Conservation (phyloP, 1,140 invertebrate species). For the Drosophila novamexicana region DNA sequence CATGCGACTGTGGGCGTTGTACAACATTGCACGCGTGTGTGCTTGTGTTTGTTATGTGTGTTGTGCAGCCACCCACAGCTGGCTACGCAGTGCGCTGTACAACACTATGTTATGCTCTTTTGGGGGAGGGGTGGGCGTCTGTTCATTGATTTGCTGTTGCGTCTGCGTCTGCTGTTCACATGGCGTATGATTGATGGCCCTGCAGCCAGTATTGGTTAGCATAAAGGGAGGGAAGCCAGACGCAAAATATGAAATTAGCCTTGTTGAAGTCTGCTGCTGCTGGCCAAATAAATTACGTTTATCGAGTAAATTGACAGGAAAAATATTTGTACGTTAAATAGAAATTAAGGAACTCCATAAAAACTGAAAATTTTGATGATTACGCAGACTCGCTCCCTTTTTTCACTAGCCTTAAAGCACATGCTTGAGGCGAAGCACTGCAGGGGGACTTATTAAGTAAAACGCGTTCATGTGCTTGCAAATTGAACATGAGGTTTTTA, state of each 20-base stretch:
- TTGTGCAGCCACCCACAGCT: slow-evolving; percentile 36
- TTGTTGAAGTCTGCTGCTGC: slow-evolving; percentile 25
- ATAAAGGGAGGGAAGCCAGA: slow-evolving; percentile 9
- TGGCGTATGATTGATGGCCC: slow-evolving; percentile 80
- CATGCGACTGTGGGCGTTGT: slow-evolving; percentile 48
- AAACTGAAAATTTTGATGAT: slow-evolving; percentile 1
- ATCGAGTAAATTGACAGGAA: slow-evolving; percentile 66
- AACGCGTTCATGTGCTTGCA: slow-evolving; percentile 3
- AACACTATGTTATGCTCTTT: slow-evolving; percentile 12
- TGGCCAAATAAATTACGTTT: slow-evolving; percentile 64
- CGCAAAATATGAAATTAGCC: slow-evolving; percentile 68
- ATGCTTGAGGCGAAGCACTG: slow-evolving; percentile 2
- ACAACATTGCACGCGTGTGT: slow-evolving; percentile 13
- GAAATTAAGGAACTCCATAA: slow-evolving; percentile 54
- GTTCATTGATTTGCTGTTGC: slow-evolving; percentile 46
- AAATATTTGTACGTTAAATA: slow-evolving; percentile 77
- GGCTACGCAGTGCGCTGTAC: slow-evolving; percentile 1
- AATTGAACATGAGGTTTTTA: slow-evolving; percentile 17
- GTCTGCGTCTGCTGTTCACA: slow-evolving; percentile 66
- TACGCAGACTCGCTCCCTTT: slow-evolving; percentile 7
- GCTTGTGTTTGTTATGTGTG: slow-evolving; percentile 3
- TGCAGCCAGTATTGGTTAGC: slow-evolving; percentile 43
- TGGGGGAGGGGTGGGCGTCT: slow-evolving; percentile 6
- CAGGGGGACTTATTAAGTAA: background rate
- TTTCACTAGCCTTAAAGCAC: background rate